phyloP scores from a whole-genome alignment of 2,797 vertebrate genomes.

The Danio kyathit region DNA sequence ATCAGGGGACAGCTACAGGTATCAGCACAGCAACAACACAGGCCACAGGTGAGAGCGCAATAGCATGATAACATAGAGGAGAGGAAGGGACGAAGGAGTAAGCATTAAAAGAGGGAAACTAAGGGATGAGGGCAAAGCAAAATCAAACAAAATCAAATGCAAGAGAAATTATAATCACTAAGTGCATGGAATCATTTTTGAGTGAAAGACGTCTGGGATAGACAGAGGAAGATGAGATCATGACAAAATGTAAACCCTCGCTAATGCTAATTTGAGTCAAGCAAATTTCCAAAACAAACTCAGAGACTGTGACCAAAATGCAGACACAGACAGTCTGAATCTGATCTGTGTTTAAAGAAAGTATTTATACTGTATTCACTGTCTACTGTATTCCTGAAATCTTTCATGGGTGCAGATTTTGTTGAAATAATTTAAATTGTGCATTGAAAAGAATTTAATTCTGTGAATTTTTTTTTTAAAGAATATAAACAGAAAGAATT shows the following conservation, averaged over 20 bases:
- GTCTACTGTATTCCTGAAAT: neutral
- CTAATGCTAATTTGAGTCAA: conserved; percentile 44
- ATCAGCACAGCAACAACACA: conserved; percentile 70
- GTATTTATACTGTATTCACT: neutral
- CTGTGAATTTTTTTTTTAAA: too few relatives aligned
- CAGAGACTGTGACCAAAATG: neutral
- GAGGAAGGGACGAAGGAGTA: conserved; percentile 23
- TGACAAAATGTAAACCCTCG: conserved; percentile 4
- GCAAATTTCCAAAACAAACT: conserved; percentile 19
- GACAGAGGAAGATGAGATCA: conserved; percentile 56
- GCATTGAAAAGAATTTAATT: too few relatives aligned
- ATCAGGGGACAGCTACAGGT: conserved; percentile 90
- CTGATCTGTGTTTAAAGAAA: neutral
- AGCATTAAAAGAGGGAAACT: conserved; percentile 40
- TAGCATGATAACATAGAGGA: conserved; percentile 27
- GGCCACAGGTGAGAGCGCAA: conserved; percentile 78
- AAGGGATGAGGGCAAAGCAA: conserved; percentile 53
- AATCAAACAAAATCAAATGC: conserved; percentile 67
- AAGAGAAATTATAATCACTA: conserved; percentile 59
- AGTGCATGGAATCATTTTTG: conserved; percentile 58
- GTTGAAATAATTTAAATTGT: neutral
- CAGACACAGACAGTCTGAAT: neutral
- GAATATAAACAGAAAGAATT: neutral
- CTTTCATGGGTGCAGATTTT: neutral
- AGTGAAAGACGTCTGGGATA: conserved; percentile 56